phyloP scores from a whole-genome alignment of 2,888 invertebrate genomes.

The Laothoe populi region DNA sequence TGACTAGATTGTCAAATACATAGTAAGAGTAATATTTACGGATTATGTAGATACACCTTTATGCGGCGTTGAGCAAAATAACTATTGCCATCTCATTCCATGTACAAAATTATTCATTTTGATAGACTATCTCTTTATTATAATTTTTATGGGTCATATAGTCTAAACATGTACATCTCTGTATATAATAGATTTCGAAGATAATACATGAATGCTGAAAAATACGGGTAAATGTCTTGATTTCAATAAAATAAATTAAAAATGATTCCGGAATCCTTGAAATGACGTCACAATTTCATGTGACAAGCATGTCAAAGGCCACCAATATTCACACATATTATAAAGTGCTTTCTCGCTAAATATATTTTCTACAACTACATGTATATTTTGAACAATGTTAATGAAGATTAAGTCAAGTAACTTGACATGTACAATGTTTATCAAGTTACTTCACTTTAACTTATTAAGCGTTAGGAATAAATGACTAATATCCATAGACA shows the following conservation, averaged over 20 bases:
- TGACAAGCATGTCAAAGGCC: too few relatives aligned
- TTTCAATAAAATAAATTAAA: neutral
- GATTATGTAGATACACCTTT: neutral
- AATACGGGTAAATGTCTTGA: constrained; percentile 7
- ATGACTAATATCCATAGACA: constrained; percentile 25
- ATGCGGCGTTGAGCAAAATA: neutral
- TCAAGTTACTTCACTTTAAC: constrained; percentile 1
- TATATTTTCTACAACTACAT: too few relatives aligned
- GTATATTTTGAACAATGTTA: too few relatives aligned
- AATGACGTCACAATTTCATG: neutral
- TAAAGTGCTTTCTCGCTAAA: too few relatives aligned
- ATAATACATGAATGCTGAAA: constrained; percentile 6
- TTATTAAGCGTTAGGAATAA: constrained; percentile 1
- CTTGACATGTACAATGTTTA: too few relatives aligned
- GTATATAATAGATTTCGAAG: constrained; percentile 13
- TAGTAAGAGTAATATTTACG: constrained; percentile 16
- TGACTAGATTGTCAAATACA: constrained; percentile 65
- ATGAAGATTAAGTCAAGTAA: too few relatives aligned
- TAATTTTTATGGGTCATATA: too few relatives aligned
- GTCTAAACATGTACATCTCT: neutral
- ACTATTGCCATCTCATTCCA: neutral
- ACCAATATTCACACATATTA: too few relatives aligned
- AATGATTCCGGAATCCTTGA: neutral
- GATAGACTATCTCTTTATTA: too few relatives aligned
- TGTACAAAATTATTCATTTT: too few relatives aligned